Conservation (phyloP, 2,113 vertebrate species). For the Mirounga angustirostris region DNA sequence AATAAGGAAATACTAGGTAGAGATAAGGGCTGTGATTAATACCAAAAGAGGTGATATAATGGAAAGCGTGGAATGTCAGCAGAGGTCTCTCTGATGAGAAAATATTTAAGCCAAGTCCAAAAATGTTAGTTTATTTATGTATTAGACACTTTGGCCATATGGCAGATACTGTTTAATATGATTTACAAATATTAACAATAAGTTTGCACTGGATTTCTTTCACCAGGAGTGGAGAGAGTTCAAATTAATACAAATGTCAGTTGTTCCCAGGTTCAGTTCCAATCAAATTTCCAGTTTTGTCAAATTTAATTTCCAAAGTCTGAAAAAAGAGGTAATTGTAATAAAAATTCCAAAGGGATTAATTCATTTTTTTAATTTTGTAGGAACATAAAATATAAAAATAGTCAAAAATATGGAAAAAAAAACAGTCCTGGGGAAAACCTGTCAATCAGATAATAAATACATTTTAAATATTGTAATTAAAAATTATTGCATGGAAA, state of each 20-base stretch:
- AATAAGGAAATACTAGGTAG: not conserved
- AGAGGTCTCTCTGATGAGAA: not conserved
- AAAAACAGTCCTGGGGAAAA: not conserved
- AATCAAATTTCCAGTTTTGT: slow-evolving; percentile 22
- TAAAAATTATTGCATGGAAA: not conserved
- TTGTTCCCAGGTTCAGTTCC: not conserved
- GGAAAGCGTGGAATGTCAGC: not conserved
- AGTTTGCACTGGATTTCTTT: slow-evolving; percentile 40
- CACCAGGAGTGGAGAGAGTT: not conserved
- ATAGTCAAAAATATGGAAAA: not conserved
- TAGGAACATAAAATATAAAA: not conserved
- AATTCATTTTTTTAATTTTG: not conserved
- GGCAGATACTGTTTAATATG: not conserved
- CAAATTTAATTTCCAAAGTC: not conserved
- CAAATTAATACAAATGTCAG: not conserved
- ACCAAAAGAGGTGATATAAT: not conserved
- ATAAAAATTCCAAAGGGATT: not conserved
- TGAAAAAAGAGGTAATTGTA: not conserved
- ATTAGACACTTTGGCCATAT: not conserved
- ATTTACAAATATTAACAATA: not conserved
- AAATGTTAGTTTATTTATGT: not conserved
- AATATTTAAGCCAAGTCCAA: slow-evolving; percentile 4
- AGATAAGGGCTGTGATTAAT: not conserved
- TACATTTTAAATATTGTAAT: slow-evolving; percentile 10
- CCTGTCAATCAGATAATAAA: not conserved